These are phyloP conservation scores for Scotopteryx bipunctaria DNA, from an alignment of 2,888 invertebrate species.

Conservation along the genomic window DNA sequence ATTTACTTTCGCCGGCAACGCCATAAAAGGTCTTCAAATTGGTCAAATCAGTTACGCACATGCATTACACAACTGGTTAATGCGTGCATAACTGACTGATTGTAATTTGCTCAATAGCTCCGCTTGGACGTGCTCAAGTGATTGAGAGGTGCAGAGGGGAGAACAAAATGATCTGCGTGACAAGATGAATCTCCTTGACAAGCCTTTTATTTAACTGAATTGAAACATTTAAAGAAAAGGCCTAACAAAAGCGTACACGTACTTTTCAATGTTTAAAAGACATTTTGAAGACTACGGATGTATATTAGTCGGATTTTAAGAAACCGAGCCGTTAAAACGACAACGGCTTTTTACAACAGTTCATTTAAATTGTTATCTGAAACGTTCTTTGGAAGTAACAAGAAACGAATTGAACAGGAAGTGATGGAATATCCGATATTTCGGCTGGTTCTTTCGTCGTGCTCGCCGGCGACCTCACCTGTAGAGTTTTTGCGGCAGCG, in stretches of 20 bases:
- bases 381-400: constrained; percentile 2
- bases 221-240: too few relatives aligned
- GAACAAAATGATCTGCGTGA: constrained; percentile 6
- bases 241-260: background rate
- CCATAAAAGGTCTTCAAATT: constrained; percentile 52
- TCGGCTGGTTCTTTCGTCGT: constrained; percentile 49
- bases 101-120: constrained; percentile 46
- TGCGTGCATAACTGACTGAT: constrained; percentile 10
- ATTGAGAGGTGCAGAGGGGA: constrained; percentile 29
- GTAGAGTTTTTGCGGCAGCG: constrained; percentile 47
- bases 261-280: background rate
- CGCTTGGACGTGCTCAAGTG: constrained; percentile 37
- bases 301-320: too few relatives aligned
- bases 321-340: too few relatives aligned
- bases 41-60: constrained; percentile 49
- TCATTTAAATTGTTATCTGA: constrained; percentile 1
- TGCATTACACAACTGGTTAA: constrained; percentile 41
- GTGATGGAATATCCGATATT: constrained; percentile 34
- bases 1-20: constrained; percentile 51
- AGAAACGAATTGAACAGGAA: constrained; percentile 27
- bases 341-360: too few relatives aligned
- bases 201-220: background rate
- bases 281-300: too few relatives aligned
- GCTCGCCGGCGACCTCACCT: constrained; percentile 51
- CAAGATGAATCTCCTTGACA: background rate